Conservation (phyloP, 2,797 vertebrate species). For the Siniperca scherzeri region DNA sequence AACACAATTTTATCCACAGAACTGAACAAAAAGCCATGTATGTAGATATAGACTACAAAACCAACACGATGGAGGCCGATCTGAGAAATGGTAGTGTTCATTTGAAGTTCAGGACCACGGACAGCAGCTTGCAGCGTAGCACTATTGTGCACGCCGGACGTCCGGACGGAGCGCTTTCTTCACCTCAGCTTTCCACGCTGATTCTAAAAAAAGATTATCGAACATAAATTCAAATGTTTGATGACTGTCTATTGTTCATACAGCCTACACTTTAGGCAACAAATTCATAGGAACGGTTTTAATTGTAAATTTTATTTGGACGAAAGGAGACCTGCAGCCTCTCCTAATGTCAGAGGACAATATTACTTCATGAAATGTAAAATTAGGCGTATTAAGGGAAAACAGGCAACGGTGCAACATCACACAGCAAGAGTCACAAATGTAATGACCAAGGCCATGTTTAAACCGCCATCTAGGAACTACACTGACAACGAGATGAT, state of each 20-base stretch:
- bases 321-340: not conserved
- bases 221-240: not conserved
- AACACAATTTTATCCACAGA: too few species aligned
- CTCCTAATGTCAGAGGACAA: not conserved
- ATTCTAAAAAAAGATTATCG: not conserved
- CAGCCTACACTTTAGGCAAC: not conserved
- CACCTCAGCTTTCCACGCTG: not conserved
- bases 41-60: not conserved
- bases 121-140: slow-evolving; percentile 4
- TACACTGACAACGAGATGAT: not conserved
- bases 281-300: not conserved
- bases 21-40: not conserved
- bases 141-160: not conserved
- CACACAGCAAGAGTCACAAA: not conserved
- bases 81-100: not conserved
- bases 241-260: too few species aligned
- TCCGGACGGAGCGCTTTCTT: not conserved
- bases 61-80: not conserved
- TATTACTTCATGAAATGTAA: not conserved
- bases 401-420: not conserved
- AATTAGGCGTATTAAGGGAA: too few species aligned
- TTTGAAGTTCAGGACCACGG: slow-evolving; percentile 45
- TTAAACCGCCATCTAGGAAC: not conserved
- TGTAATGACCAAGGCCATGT: too few species aligned
- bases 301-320: not conserved